Evolutionary conservation across 1,140 invertebrate genomes (phyloP), one percentile per base, ranked within the genome.

Genomic region (Drosophila bipectinata): DNA sequence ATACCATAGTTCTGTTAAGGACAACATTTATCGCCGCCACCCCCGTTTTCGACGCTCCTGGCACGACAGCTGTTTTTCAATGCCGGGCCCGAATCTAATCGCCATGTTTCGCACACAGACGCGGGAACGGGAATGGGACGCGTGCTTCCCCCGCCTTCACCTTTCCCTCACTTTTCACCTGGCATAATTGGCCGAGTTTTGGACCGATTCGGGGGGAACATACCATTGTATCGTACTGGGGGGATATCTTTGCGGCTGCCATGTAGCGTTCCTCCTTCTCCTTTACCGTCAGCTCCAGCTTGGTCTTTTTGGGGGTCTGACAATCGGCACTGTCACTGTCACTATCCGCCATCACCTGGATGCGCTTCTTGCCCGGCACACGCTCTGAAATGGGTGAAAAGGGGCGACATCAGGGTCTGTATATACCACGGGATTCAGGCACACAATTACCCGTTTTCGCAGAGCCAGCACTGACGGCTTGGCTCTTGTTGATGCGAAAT

Each of bases 201-300:
- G 14, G 28, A 18, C 6, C 4, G 41, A 14, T 8, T 14, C 10
- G 3, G 1, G 44, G 44, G 9, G 41, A 48, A 72, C 78, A 44
- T 84, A 92, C 91, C 91, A 92, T 92, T 21, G 91, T 87, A 75
- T 92, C 91, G 34, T 84, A 91, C 8, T 90, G 63, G 1, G 91
- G 90, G 28, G 87, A 76, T 39, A 92, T 84, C 72, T 91, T 89
- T 4, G 84, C 80, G 4, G 90, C 88, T 6, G 87, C 83, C 64
- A 91, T 81, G 34, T 91, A 92, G 10, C 91, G 78, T 53, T 87
- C 85, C 60, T 92, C 91, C 56, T 92, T 92, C 37, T 92, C 91
- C 26, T 90, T 90, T 1, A 90, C 79, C 1, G 90, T 77, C 14
- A 92, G 61, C 45, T 83, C 66, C 7, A 79, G 9, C 59, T 91